Evolutionary conservation across 2,797 vertebrate genomes (phyloP), one percentile per base, ranked within the genome.

Genomic region (Anabas testudineus): DNA sequence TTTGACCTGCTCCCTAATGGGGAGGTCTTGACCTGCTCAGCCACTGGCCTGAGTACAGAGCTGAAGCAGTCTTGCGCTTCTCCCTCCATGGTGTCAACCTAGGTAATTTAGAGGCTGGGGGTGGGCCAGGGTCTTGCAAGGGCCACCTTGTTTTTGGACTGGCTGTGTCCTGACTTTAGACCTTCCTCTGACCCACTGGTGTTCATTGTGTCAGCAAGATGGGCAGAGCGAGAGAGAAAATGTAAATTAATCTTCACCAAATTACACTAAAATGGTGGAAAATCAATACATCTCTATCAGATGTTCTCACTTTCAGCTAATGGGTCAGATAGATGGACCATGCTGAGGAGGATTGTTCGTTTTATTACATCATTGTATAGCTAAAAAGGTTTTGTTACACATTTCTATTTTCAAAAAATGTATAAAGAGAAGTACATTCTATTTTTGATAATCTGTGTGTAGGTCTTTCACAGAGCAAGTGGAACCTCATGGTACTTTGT

Each of bases 1-100:
- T 94, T 93, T 95, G 93, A 94, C 94, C 93, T 86, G 87, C 86
- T 89, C 85, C 75, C 78, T 92, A 90, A 92, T 92, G 89, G 82
- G 73, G 54, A 85, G 88, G 91, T 90, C 83, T 82, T 93, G 93
- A 93, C 92, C 93, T 47, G 52, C 76, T 81, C 81, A 82, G 76
- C 78, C 84, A 78, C 74, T 75, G 83, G 90, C 72, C 76, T 75
- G 81, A 82, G 84, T 67, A 66, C 71, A 81, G 74, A 70, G 85
- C 80, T 84, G 82, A 85, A 84, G 81, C 81, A 83, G 74, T 58
- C 76, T 80, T 28, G 34, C 74, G 72, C 42, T 73, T 85, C 74
- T 80, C 63, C 75, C 46, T 55, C 70, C 24, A 62, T 78, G 58
- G 75, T 91, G 89, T 90, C 91, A 91, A 61, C 42, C 47, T 49